Evolutionary conservation across 2,888 invertebrate species (phyloP).

Genomic region (Sinhomidia bicolor): DNA sequence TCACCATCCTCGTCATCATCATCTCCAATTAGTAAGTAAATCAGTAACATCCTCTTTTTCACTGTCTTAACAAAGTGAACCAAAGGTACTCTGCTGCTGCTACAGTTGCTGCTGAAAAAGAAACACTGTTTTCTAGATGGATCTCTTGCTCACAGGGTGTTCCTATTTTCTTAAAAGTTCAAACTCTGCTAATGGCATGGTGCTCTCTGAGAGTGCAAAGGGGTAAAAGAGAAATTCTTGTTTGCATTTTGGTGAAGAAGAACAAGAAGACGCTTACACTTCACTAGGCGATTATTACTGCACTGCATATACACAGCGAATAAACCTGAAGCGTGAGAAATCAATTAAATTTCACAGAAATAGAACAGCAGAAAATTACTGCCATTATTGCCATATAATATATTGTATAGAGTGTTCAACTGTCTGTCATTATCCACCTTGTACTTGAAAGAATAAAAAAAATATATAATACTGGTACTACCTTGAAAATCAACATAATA

Average conservation of each 20-base stretch:
- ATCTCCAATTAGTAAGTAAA: slow-evolving; percentile 38
- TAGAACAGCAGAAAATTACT: slow-evolving; percentile 74
- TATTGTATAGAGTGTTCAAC: slow-evolving; percentile 51
- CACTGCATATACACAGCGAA: slow-evolving; percentile 19
- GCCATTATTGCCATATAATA: slow-evolving; percentile 65
- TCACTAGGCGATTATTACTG: not conserved
- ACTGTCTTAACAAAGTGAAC: too few species aligned
- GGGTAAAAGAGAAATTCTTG: slow-evolving; percentile 66
- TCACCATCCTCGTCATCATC: not conserved
- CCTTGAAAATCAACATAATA: slow-evolving; percentile 51
- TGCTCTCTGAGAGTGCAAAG: slow-evolving; percentile 14
- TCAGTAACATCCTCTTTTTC: slow-evolving; percentile 15
- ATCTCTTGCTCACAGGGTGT: slow-evolving; percentile 66
- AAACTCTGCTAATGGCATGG: slow-evolving; percentile 49
- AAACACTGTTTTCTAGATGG: slow-evolving; percentile 57
- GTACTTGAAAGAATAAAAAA: not conserved
- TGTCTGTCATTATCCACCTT: slow-evolving; percentile 49
- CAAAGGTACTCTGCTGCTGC: not conserved
- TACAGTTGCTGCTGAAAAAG: not conserved
- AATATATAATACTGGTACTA: too few species aligned
- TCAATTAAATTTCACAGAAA: slow-evolving; percentile 75
- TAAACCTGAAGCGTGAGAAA: slow-evolving; percentile 73
- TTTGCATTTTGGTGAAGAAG: slow-evolving; percentile 51
- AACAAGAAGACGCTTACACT: slow-evolving; percentile 11
- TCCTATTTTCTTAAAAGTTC: slow-evolving; percentile 53